phyloP scores from a whole-genome alignment of 2,797 vertebrate species.

The Aldrovandia affinis region DNA sequence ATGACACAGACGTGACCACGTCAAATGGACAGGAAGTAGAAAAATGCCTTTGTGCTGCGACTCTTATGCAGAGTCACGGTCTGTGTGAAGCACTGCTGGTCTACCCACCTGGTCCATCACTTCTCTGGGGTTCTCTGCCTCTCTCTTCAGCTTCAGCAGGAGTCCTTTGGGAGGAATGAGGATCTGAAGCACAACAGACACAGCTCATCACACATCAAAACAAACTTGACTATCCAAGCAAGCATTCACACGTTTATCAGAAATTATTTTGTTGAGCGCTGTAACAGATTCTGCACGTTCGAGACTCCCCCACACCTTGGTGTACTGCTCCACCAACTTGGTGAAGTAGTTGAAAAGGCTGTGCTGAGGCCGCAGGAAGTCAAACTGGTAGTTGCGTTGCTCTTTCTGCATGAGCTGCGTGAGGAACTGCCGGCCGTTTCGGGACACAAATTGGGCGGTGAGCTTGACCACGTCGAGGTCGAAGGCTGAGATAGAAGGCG shows the following conservation, averaged over 20 bases:
- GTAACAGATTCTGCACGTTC: background rate
- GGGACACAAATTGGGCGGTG: conserved; percentile 95
- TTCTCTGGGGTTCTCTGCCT: conserved; percentile 92
- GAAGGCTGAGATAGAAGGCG: conserved; percentile 95
- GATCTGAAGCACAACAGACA: conserved; percentile 76
- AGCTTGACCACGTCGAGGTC: conserved; percentile 97
- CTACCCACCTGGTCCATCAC: conserved; percentile 93
- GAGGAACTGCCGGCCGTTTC: conserved; percentile 95
- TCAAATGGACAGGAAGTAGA: background rate
- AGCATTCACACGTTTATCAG: background rate
- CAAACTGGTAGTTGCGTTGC: conserved; percentile 98
- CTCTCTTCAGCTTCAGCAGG: conserved; percentile 89
- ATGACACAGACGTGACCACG: background rate
- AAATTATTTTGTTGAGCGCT: background rate
- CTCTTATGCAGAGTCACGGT: background rate
- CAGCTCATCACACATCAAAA: background rate
- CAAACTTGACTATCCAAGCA: background rate
- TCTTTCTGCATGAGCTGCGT: conserved; percentile 99
- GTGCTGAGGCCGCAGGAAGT: conserved; percentile 96
- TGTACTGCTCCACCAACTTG: conserved; percentile 98
- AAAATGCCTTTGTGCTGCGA: background rate
- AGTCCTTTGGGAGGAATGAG: conserved; percentile 96
- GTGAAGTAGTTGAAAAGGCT: conserved; percentile 99
- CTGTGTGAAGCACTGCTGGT: background rate
- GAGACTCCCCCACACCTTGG: conserved; percentile 80